Evolutionary conservation across 2,888 invertebrate genomes (phyloP).

Genomic region (Sarcophaga subvicina): DNA sequence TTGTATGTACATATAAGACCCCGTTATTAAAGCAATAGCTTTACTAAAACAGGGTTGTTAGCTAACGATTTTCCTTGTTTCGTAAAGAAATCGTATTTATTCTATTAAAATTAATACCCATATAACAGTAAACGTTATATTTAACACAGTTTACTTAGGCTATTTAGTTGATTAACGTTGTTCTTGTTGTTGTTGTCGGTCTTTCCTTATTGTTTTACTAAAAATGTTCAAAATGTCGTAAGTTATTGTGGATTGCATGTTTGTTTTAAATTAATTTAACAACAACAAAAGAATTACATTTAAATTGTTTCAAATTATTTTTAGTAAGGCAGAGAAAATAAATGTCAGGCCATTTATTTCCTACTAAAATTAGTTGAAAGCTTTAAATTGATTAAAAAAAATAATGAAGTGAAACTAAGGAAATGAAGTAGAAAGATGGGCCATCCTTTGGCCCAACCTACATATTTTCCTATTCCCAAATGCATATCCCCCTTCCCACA

Average conservation of each 20-base stretch:
- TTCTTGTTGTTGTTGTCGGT: too few relatives aligned
- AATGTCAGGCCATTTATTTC: slow-evolving; percentile 15
- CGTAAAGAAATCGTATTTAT: too few relatives aligned
- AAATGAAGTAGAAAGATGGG: too few relatives aligned
- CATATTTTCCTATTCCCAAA: too few relatives aligned
- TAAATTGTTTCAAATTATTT: slow-evolving; percentile 44
- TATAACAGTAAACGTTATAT: too few relatives aligned
- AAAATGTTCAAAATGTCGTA: neutral
- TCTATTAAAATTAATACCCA: too few relatives aligned
- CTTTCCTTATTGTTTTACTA: too few relatives aligned
- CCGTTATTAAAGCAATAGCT: neutral
- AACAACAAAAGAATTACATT: slow-evolving; percentile 36
- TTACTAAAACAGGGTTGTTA: too few relatives aligned
- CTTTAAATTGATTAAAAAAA: neutral
- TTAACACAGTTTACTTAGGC: neutral
- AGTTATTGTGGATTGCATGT: slow-evolving; percentile 31
- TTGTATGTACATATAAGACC: neutral
- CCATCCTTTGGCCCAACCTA: too few relatives aligned
- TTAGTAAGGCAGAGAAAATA: neutral
- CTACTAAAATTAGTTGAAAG: neutral
- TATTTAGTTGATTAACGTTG: neutral
- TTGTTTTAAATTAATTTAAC: slow-evolving; percentile 46
- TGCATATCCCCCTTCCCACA: too few relatives aligned
- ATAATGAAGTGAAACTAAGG: neutral
- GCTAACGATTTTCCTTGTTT: too few relatives aligned